Percentiles rank a stretch among this genome's conserved stretches.
Conservation (phyloP, 2,797 vertebrate species). For the Discoglossus pictus region DNA sequence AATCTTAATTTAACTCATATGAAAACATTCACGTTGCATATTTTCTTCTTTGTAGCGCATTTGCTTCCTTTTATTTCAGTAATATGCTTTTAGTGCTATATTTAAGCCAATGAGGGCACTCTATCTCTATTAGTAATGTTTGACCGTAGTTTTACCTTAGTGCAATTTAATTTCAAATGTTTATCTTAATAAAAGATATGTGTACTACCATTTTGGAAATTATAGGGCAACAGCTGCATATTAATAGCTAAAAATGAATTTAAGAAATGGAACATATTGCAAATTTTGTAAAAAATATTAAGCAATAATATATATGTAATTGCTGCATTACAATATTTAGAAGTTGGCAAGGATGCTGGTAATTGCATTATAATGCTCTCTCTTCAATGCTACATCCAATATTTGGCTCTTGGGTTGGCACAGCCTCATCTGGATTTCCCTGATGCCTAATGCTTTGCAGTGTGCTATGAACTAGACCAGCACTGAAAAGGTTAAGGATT, state of each 20-base stretch:
- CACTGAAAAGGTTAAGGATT: conserved; percentile 29
- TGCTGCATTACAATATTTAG: conserved; percentile 14
- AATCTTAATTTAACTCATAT: no score
- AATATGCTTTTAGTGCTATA: no score
- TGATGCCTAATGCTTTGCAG: conserved; percentile 27
- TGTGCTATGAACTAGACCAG: conserved; percentile 17
- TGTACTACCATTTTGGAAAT: neutral
- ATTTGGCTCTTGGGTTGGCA: conserved; percentile 27
- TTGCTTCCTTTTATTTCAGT: no score
- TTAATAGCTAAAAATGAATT: conserved; percentile 23
- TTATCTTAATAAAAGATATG: conserved; percentile 17
- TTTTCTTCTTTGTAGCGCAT: no score
- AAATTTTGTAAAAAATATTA: conserved; percentile 22
- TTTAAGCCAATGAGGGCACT: neutral
- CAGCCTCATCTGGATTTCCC: conserved; percentile 1
- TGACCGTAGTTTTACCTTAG: conserved; percentile 3
- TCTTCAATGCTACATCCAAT: conserved; percentile 18
- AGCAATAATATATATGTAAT: conserved; percentile 28
- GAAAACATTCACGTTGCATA: no score
- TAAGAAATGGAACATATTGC: conserved; percentile 9
- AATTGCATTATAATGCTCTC: conserved; percentile 41
- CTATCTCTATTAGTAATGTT: conserved; percentile 22
- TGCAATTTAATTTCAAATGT: conserved; percentile 19
- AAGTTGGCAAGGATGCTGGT: conserved; percentile 27
- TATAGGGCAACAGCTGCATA: neutral